Percentiles rank a stretch among this genome's conserved stretches.
These are phyloP conservation scores for Drosophila fulvimacula DNA, from an alignment of 2,888 invertebrate genomes.

Conservation along the genomic window DNA sequence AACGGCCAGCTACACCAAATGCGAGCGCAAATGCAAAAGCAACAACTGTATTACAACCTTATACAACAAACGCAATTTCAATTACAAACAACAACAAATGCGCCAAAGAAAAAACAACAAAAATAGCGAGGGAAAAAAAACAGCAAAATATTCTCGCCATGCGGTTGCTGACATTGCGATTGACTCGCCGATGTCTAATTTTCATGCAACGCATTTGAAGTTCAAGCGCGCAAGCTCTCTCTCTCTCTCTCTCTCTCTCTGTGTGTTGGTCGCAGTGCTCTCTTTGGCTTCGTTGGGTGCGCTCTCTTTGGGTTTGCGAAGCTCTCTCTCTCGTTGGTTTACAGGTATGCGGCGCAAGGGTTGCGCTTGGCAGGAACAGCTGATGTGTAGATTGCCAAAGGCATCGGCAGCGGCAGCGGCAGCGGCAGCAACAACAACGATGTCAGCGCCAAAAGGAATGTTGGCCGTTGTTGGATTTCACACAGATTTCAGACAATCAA, in stretches of 20 bases:
- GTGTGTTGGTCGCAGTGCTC: slow-evolving; percentile 32
- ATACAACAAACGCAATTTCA: slow-evolving; percentile 51
- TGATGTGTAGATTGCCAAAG: slow-evolving; percentile 55
- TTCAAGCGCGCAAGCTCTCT: slow-evolving; percentile 72
- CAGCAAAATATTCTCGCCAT: slow-evolving; percentile 42
- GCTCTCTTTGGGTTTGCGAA: slow-evolving; percentile 24
- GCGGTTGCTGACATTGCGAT: slow-evolving; percentile 60
- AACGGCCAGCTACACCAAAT: slow-evolving; percentile 49
- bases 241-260: slow-evolving; percentile 31
- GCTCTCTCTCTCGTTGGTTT: slow-evolving; percentile 15
- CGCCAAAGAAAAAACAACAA: slow-evolving; percentile 27
- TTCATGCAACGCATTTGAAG: slow-evolving; percentile 70
- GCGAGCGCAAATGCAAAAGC: slow-evolving; percentile 42
- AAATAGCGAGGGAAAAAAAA: slow-evolving; percentile 13
- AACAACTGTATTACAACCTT: slow-evolving; percentile 44
- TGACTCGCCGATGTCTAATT: slow-evolving; percentile 42
- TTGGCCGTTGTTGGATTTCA: slow-evolving; percentile 38
- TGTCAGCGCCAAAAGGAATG: slow-evolving; percentile 26
- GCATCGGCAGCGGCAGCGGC: slow-evolving; percentile 9
- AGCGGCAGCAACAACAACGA: slow-evolving; percentile 4
- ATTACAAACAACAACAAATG: slow-evolving; percentile 37
- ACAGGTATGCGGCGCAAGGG: slow-evolving; percentile 55
- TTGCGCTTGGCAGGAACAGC: slow-evolving; percentile 54
- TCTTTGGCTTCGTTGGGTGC: slow-evolving; percentile 27
- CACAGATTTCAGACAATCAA: slow-evolving; percentile 45